phyloP scores from a whole-genome alignment of 2,888 invertebrate genomes.

The Trichopoda pennipes region DNA sequence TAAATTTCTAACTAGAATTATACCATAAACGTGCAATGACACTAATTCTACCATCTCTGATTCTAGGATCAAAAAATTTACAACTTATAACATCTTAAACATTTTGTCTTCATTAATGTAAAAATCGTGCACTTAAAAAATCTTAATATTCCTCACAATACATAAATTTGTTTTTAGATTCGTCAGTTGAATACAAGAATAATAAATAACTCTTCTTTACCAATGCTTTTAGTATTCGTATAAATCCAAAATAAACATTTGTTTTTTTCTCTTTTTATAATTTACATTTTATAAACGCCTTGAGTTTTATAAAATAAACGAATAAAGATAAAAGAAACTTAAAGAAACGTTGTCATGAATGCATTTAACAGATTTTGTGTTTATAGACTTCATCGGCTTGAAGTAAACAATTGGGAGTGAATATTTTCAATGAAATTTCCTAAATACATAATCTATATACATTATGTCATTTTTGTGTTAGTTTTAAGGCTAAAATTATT shows the following conservation, averaged over 20 bases:
- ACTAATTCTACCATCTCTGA: not conserved
- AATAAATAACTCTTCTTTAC: slow-evolving; percentile 2
- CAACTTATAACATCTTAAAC: no score
- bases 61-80: no score
- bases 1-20: no score
- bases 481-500: no score
- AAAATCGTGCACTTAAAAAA: not conserved
- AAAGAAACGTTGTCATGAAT: slow-evolving; percentile 37
- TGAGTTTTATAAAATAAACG: not conserved
- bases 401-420: no score
- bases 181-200: no score
- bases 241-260: slow-evolving; percentile 24
- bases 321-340: not conserved
- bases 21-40: no score
- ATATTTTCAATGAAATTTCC: no score
- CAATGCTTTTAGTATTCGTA: not conserved
- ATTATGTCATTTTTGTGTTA: not conserved
- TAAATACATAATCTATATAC: no score
- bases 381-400: not conserved
- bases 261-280: not conserved
- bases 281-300: not conserved
- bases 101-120: no score
- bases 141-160: no score
- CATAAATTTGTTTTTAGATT: no score
- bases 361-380: slow-evolving; percentile 25